These are phyloP conservation scores for Trachymyrmex septentrionalis DNA, from an alignment of 1,140 invertebrate species.

Conservation along the genomic window DNA sequence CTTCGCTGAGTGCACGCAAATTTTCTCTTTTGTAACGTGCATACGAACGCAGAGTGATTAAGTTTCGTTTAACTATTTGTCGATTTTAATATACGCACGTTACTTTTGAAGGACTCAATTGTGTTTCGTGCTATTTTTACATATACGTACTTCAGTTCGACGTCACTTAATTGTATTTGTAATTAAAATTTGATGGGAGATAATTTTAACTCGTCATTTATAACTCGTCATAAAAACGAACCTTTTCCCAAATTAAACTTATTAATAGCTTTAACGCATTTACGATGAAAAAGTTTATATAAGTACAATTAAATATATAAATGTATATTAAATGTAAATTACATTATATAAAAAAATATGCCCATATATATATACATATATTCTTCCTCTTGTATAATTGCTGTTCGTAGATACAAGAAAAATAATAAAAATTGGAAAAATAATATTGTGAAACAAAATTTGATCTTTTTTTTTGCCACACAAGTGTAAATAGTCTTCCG, in stretches of 20 bases:
- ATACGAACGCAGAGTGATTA: conserved; percentile 26
- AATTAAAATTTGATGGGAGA: background rate
- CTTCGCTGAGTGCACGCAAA: conserved; percentile 47
- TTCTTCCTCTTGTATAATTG: no score
- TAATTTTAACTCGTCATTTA: background rate
- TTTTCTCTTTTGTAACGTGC: conserved; percentile 28
- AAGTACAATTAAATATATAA: no score
- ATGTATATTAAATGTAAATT: no score
- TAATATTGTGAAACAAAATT: no score
- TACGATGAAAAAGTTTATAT: background rate
- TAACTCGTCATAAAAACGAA: background rate
- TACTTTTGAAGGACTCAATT: background rate
- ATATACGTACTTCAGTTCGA: no score
- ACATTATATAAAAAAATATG: no score
- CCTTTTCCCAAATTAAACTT: conserved; percentile 1
- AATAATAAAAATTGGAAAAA: no score
- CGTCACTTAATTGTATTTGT: background rate
- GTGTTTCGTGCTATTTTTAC: background rate
- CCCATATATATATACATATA: no score
- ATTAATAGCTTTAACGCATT: background rate
- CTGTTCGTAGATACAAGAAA: no score
- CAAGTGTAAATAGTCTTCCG: no score
- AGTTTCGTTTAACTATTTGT: conserved; percentile 23
- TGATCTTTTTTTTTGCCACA: no score
- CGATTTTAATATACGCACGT: background rate